Evolutionary conservation across 2,113 vertebrate species (phyloP).

Genomic region (Dipodomys ordii): DNA sequence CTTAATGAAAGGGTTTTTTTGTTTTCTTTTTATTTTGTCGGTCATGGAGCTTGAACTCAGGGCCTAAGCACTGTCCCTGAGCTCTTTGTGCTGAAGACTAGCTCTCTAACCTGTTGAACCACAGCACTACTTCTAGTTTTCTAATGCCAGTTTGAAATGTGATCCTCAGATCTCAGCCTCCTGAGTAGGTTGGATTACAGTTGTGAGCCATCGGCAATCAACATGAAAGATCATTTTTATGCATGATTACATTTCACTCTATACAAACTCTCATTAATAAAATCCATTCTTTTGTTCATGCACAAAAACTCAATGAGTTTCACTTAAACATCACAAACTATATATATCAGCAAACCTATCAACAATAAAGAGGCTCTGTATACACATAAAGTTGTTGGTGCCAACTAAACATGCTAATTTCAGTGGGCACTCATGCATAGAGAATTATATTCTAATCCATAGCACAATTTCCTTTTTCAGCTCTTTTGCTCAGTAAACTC

Average conservation of each 20-base stretch:
- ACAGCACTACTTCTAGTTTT: no score
- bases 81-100: no score
- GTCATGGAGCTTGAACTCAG: no score
- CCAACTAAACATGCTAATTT: slow-evolving; percentile 25
- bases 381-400: neutral
- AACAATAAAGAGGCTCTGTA: neutral
- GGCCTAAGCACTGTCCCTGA: no score
- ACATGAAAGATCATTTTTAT: no score
- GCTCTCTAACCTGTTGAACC: no score
- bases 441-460: slow-evolving; percentile 44
- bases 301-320: neutral
- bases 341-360: neutral
- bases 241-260: neutral
- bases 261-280: neutral
- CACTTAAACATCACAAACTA: neutral
- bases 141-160: no score
- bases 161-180: no score
- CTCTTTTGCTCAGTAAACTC: neutral
- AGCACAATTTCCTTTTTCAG: neutral
- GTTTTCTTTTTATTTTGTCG: no score
- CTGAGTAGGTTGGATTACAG: no score
- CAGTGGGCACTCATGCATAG: neutral
- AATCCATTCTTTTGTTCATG: neutral
- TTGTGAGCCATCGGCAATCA: no score
- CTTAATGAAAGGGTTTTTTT: no score